Base-by-base conservation (phyloP, 2,113 vertebrate species). In the Cyprinodon brontotheroides region DNA sequence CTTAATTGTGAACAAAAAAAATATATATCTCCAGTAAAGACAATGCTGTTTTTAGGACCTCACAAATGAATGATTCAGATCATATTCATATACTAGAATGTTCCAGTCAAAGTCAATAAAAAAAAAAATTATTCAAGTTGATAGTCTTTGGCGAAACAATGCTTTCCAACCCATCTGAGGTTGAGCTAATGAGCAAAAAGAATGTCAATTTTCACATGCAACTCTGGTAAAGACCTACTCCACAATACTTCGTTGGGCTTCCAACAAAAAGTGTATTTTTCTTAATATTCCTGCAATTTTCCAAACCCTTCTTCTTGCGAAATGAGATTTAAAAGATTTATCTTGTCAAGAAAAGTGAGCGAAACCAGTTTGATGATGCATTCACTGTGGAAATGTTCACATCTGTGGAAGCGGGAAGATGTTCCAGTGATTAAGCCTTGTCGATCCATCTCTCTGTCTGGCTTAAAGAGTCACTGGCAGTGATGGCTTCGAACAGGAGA, bases 301-400 rank as follows among this genome's bases (percentile, higher is more conserved):
- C 47, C 57, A 38, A 17, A 72, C 20, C 8, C 62, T 70, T 68
- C 72, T 50, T 85, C 66, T 72, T 80, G 11, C 4, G 74, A 65
- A 72, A 38, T 68, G 62, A n/a, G 65, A 79, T 43, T 73, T 48
- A 77, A 61, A 65, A 50, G 60, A 78, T 69, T 88, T 63, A 82
- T 73, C 65, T 61, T 65, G 68, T 57, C 63, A 22, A 70, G 20
- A 64, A 29, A 70, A 76, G 39, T 74, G 67, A 66, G 76, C 48
- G 67, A 79, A 79, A 66, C 79, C 68, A 67, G 68, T 77, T 37
- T 76, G 73, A 79, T 88, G 82, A 89, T 74, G 70, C 88, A 84
- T 74, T 29, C 29, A 29, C 29, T 61, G 62, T 72, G 74, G 79
- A 87, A 70, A 80, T 80, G 68, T 85, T 68, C 74, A 65, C 81